Conservation (phyloP, 2,797 vertebrate species). For the Spinus pinus region DNA sequence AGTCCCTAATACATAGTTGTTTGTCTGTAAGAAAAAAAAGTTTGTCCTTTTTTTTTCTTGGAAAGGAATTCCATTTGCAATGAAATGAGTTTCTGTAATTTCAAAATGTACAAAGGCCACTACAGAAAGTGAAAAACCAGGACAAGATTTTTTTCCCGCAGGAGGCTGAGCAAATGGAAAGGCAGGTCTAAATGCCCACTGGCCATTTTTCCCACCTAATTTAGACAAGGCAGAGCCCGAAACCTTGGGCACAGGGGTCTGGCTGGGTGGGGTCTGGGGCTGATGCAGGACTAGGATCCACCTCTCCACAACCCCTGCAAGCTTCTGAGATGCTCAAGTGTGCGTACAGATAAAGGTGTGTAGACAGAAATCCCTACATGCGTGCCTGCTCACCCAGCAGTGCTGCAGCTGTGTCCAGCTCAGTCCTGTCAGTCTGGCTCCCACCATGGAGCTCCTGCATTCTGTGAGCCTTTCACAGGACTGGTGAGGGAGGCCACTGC, state of each 20-base stretch:
- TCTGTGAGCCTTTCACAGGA: not conserved
- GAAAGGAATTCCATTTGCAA: slow-evolving; percentile 66
- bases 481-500: not conserved
- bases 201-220: not conserved
- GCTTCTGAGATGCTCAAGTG: not conserved
- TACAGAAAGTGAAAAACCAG: slow-evolving; percentile 87
- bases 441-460: not conserved
- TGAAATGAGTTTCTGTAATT: slow-evolving; percentile 76
- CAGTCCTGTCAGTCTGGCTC: not conserved
- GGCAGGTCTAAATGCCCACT: not conserved
- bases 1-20: slow-evolving; percentile 68
- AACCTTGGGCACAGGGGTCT: not conserved
- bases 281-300: not conserved
- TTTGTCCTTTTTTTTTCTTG: not conserved
- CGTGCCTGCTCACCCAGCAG: rapidly evolving
- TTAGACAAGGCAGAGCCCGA: not conserved
- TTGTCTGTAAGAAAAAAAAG: slow-evolving; percentile 30
- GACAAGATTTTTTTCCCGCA: slow-evolving; percentile 47
- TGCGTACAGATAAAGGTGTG: rapidly evolving
- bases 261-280: not conserved
- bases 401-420: not conserved
- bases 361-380: rapidly evolving
- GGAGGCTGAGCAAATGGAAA: slow-evolving; percentile 10
- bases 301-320: not conserved
- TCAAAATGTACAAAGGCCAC: slow-evolving; percentile 94